Percentiles rank a stretch among this genome's conserved stretches.
These are phyloP conservation scores for Hoplodrina ambigua DNA, from an alignment of 2,888 invertebrate genomes.

Conservation along the genomic window DNA sequence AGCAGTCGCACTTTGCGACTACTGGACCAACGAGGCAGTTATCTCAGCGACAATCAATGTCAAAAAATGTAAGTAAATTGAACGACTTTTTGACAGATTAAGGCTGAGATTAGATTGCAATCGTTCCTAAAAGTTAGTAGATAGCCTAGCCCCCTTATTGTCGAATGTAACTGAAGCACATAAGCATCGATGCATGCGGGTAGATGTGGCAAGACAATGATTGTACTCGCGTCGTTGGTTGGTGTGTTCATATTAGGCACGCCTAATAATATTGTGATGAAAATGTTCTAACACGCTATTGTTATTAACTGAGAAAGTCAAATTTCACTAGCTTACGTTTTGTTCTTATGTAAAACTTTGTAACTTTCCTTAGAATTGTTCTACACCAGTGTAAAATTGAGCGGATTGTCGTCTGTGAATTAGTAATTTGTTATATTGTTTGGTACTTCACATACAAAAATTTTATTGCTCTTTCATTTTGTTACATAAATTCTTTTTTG, in stretches of 20 bases:
- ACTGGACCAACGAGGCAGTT: too few species aligned
- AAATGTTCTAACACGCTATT: constrained; percentile 65
- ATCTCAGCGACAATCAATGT: too few species aligned
- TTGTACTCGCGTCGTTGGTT: constrained; percentile 6
- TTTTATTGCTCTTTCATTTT: constrained; percentile 21
- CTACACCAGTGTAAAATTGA: constrained; percentile 40
- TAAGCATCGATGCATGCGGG: constrained; percentile 44
- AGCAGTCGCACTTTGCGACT: too few species aligned
- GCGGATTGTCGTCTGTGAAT: constrained; percentile 48
- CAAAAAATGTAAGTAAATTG: too few species aligned
- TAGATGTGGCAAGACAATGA: constrained; percentile 42
- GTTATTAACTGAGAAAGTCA: constrained; percentile 65
- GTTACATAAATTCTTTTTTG: constrained; percentile 26
- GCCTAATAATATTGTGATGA: constrained; percentile 62
- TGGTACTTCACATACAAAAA: constrained; percentile 32
- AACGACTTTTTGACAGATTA: too few species aligned
- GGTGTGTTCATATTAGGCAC: constrained; percentile 49
- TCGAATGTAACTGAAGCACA: constrained; percentile 28
- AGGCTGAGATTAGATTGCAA: too few species aligned
- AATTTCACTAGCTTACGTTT: constrained; percentile 61
- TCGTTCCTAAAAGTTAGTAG: too few species aligned
- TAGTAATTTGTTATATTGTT: constrained; percentile 54
- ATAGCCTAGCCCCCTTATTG: neutral
- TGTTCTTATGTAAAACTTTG: constrained; percentile 64
- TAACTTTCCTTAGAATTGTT: constrained; percentile 62